These are phyloP conservation scores for Oreochromis tanganicae DNA, from an alignment of 2,113 vertebrate species.

Conservation along the genomic window DNA sequence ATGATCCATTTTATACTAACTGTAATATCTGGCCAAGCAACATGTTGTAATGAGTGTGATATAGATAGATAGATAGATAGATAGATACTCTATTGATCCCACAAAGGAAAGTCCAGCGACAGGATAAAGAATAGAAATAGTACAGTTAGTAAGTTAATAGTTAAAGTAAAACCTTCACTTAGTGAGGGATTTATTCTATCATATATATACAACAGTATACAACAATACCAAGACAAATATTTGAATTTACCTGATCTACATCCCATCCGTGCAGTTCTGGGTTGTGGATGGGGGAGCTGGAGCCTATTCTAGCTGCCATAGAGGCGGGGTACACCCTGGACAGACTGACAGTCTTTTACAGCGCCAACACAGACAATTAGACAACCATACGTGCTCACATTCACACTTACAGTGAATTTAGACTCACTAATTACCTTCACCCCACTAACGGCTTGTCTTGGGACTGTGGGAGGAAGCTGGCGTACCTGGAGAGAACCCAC, in stretches of 20 bases:
- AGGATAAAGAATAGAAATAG: not conserved
- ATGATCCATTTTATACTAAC: fast-evolving
- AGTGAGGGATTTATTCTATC: not conserved
- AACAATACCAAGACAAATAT: not conserved
- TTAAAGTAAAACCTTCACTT: not conserved
- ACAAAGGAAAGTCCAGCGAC: not conserved
- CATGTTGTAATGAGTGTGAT: not conserved
- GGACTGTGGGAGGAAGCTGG: too few species aligned
- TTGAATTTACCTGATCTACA: not conserved
- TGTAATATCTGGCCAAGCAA: not conserved
- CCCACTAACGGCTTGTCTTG: too few species aligned
- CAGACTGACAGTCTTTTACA: not conserved
- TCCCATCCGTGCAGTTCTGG: not conserved
- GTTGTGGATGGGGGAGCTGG: not conserved
- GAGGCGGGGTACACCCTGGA: not conserved
- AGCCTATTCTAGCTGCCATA: not conserved
- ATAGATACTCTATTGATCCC: not conserved
- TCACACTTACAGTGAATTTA: not conserved
- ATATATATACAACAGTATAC: not conserved
- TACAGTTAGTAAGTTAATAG: not conserved
- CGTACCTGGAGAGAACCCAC: too few species aligned
- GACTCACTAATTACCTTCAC: too few species aligned
- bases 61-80: not conserved
- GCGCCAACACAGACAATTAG: not conserved
- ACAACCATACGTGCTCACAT: not conserved